Base-by-base conservation (phyloP, 2,797 vertebrate genomes). In the Cygnus olor region DNA sequence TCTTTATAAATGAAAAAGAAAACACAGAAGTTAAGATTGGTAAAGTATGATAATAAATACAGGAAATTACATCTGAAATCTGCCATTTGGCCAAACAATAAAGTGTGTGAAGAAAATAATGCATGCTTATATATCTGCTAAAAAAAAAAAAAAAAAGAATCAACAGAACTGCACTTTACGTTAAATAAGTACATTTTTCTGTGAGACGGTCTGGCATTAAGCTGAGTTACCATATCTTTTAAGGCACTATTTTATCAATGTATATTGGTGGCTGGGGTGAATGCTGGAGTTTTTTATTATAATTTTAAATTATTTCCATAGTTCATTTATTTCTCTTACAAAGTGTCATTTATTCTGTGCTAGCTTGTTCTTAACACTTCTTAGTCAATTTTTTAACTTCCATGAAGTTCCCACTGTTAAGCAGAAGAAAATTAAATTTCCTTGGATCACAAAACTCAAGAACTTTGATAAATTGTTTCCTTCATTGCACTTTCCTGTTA, bases 381-480 rank as follows among this genome's bases (percentile, higher is more conserved):
- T 57, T 25, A 49, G 8, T 30, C 69, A 30, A 53, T 65, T 91
- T 88, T 84, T 81, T 61, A 40, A 81, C 54, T 69, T 88, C 22
- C 47, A 34, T 51, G 42, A 87, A 86, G 89, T 77, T 68, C 28
- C 51, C 22, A 32, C 54, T 51, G 11, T 84, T 79, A 85, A 65
- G 76, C 36, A 84, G 51, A 71, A 57, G 28, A 72, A 92, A 90
- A 86, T 69, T 65, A 73, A 66, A 82, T 95, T 82, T 82, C 27
- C 58, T 79, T 89, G 68, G 30, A 84, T 87, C 63, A 47, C 54
- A 72, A 84, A 87, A 76, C 22, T 86, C 32, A 47, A 56, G 71
- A 73, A 66, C 74, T 89, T 70, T 58, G 80, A 83, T 63, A 68
- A 88, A 80, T 84, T 11, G 3, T 71, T 93, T 85, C 27, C 72